Base-by-base conservation (phyloP, 1,140 invertebrate genomes). In the Drosophila elegans region DNA sequence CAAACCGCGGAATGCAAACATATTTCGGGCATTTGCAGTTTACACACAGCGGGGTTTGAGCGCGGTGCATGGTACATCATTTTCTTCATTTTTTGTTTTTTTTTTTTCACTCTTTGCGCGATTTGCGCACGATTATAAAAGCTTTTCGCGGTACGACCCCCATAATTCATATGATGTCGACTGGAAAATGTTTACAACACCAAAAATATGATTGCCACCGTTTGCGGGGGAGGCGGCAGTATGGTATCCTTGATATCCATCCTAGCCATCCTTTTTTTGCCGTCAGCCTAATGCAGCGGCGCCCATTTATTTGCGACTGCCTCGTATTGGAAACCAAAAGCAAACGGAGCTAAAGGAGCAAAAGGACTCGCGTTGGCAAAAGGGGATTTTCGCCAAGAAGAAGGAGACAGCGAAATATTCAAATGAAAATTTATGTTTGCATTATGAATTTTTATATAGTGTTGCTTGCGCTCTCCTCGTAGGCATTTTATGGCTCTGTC, bases 361-460 rank as follows among this genome's bases (percentile, higher is more conserved):
- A 32, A 32, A 59, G 56, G 38, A 41, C 48, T 10, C 29, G 53
- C 44, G 55, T 53, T 46, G 74, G 54, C 57, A 78, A 57, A 25
- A 56, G 29, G 69, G 78, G 79, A 88, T 86, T 83, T 83, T 83
- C 77, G 83, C 83, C 62, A 54, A 46, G 55, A 57, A 39, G 3
- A 39, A 66, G 61, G 82, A 89, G 84, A 83, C 80, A 78, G 82
- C 89, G 76, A 81, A 82, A 91, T 88, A 91, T 91, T 91, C 80
- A 91, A 91, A 91, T 91, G 90, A 91, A 91, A 90, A 91, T 91
- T 91, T 91, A 91, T 91, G 90, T 91, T 91, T 91, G 90, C 90
- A 90, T 91, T 90, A 91, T 90, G 90, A 91, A 90, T 90, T 91
- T 91, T 91, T 90, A 91, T 90, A 91, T 90, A 91, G 89, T 91